Percentiles rank a stretch among this genome's conserved stretches.
phyloP scores from a whole-genome alignment of 2,888 invertebrate species.

The Synanthedon myopaeformis region DNA sequence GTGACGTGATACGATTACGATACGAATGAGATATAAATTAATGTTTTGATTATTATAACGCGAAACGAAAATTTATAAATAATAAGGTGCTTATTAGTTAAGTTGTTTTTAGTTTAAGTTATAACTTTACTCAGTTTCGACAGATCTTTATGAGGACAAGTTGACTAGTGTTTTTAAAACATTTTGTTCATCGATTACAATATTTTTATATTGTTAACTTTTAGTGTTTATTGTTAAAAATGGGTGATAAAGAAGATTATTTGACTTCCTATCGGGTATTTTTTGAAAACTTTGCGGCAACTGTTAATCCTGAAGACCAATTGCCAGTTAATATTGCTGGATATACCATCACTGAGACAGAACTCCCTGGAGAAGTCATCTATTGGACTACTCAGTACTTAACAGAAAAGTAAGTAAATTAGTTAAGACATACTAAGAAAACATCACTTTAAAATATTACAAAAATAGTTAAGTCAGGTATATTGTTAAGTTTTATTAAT shows the following conservation, averaged over 20 bases:
- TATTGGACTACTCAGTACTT: conserved; percentile 83
- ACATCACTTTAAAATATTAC: no score
- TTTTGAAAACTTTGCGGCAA: conserved; percentile 78
- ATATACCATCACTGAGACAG: conserved; percentile 76
- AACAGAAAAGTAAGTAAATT: conserved; percentile 76
- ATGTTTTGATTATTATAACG: conserved; percentile 42
- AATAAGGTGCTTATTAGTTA: conserved; percentile 9
- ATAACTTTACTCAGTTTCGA: conserved; percentile 16
- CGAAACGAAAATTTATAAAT: conserved; percentile 11
- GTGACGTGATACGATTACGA: conserved; percentile 21
- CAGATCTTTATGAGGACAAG: no score
- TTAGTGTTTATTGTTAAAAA: conserved; percentile 22
- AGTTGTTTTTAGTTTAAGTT: conserved; percentile 17
- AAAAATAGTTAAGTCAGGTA: no score
- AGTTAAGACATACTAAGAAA: no score
- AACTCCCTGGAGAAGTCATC: conserved; percentile 80
- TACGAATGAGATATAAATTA: conserved; percentile 33
- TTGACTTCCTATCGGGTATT: conserved; percentile 77
- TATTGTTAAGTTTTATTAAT: no score
- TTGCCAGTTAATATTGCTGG: conserved; percentile 79
- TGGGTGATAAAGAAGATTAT: conserved; percentile 76
- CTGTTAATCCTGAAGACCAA: conserved; percentile 78
- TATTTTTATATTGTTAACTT: conserved; percentile 16
- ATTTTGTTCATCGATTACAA: conserved; percentile 35
- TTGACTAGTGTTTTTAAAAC: conserved; percentile 2